These are phyloP conservation scores for Syrphus vitripennis DNA, from an alignment of 2,888 invertebrate genomes.

Conservation along the genomic window DNA sequence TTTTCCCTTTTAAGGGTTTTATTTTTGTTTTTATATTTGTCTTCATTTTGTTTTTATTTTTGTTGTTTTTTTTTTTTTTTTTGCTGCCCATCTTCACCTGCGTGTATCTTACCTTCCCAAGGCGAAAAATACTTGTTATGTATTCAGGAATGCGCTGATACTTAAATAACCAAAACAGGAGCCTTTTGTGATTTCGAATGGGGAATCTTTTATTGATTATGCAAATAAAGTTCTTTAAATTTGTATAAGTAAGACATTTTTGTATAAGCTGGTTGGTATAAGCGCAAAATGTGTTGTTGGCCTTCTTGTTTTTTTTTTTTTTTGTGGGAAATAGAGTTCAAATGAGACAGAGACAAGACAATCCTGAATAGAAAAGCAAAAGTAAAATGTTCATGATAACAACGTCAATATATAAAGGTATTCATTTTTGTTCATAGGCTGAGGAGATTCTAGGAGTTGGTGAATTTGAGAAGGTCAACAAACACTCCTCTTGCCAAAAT, in stretches of 20 bases:
- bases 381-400: conserved; percentile 32
- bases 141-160: conserved; percentile 35
- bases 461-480: conserved; percentile 28
- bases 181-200: conserved; percentile 39
- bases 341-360: conserved; percentile 3
- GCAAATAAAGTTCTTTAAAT: conserved; percentile 39
- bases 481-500: neutral
- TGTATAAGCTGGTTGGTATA: too few relatives aligned
- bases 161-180: conserved; percentile 41
- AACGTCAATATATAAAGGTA: conserved; percentile 23
- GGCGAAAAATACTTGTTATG: conserved; percentile 16
- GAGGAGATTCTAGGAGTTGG: neutral
- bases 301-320: too few relatives aligned
- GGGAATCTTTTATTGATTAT: conserved; percentile 45
- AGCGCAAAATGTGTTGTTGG: neutral
- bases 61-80: neutral
- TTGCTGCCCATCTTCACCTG: conserved; percentile 12
- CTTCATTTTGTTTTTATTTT: neutral
- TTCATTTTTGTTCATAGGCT: neutral
- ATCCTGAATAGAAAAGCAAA: neutral
- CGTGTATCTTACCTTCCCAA: neutral
- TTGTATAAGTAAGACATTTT: conserved; percentile 26
- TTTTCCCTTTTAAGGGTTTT: conserved; percentile 29
- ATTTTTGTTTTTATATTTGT: conserved; percentile 4
- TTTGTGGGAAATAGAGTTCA: neutral